These are phyloP conservation scores for Stigmatopora argus DNA, from an alignment of 2,113 vertebrate species.

Conservation along the genomic window DNA sequence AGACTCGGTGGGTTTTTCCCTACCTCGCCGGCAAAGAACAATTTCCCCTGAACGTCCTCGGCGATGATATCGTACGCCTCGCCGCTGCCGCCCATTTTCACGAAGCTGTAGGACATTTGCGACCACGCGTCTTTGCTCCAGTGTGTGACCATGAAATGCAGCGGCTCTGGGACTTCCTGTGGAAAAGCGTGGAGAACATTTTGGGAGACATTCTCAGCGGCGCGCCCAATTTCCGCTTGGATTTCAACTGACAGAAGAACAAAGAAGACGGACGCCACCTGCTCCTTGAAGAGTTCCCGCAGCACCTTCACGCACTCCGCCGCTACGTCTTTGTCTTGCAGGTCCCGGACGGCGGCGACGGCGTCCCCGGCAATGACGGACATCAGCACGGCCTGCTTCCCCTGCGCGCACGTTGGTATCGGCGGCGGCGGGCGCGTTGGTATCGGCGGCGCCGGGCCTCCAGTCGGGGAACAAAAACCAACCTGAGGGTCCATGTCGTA, in stretches of 20 bases:
- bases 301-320: conserved; percentile 84
- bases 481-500: conserved; percentile 97
- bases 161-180: conserved; percentile 88
- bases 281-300: conserved; percentile 87
- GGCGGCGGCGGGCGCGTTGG: not conserved
- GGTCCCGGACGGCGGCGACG: conserved; percentile 70
- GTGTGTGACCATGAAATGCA: conserved; percentile 84
- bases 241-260: no score
- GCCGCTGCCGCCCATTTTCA: conserved; percentile 90
- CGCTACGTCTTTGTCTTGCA: conserved; percentile 84
- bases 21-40: conserved; percentile 91
- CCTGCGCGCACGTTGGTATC: conserved; percentile 67
- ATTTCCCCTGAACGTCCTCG: conserved; percentile 87
- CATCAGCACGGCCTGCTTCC: conserved; percentile 89
- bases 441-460: not conserved
- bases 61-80: conserved; percentile 94
- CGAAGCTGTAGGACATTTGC: conserved; percentile 96
- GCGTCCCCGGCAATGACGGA: conserved; percentile 90
- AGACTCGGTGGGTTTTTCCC: not conserved
- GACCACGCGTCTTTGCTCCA: conserved; percentile 91
- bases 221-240: no score
- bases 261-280: conserved; percentile 66
- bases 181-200: not conserved
- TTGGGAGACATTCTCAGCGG: not conserved
- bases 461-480: conserved; percentile 10